phyloP scores from a whole-genome alignment of 2,888 invertebrate genomes.

The Gastracanthus pulcherrimus region DNA sequence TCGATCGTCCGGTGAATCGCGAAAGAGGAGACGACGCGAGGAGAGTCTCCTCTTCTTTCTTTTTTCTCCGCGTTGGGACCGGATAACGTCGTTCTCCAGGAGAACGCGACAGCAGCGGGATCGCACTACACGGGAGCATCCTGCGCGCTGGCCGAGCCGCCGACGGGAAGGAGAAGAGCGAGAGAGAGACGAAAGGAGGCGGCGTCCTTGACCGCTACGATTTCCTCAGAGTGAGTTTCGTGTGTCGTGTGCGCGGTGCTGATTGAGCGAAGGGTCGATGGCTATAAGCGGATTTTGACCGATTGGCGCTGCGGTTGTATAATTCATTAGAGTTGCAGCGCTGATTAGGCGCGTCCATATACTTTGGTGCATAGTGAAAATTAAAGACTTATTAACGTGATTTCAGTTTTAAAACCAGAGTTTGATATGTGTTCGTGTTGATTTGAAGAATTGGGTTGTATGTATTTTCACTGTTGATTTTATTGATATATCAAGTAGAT shows the following conservation, averaged over 20 bases:
- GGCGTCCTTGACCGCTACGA: neutral
- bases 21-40: neutral
- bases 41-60: neutral
- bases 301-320: neutral
- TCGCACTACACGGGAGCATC: neutral
- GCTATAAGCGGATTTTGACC: neutral
- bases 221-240: neutral
- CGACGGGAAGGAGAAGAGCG: neutral
- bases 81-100: conserved; percentile 5
- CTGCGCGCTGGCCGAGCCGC: neutral
- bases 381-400: too few relatives aligned
- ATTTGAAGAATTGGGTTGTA: too few relatives aligned
- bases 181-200: too few relatives aligned
- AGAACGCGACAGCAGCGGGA: neutral
- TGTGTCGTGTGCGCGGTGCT: too few relatives aligned
- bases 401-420: too few relatives aligned
- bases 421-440: too few relatives aligned
- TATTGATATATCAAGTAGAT: too few relatives aligned
- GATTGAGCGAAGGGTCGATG: neutral
- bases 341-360: too few relatives aligned
- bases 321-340: too few relatives aligned
- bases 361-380: too few relatives aligned
- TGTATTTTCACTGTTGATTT: too few relatives aligned
- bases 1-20: conserved; percentile 42
- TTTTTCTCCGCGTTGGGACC: neutral